phyloP scores from a whole-genome alignment of 23 tunicate species.

The Ascidia mentula region DNA sequence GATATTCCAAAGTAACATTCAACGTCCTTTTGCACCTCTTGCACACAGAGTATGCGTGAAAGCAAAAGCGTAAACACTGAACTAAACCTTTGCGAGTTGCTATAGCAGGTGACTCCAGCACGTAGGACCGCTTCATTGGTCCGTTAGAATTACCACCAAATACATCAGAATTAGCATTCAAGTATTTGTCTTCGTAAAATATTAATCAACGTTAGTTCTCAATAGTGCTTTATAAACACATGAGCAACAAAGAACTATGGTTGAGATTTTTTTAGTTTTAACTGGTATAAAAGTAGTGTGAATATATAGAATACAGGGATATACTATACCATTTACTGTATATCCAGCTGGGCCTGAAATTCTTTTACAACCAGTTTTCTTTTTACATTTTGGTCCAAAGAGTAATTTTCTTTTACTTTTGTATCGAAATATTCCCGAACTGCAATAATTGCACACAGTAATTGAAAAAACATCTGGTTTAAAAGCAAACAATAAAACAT shows the following conservation, averaged over 20 bases:
- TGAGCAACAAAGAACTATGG: no score
- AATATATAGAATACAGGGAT: no score
- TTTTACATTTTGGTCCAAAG: background rate
- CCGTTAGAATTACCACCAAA: background rate
- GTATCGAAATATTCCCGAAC: background rate
- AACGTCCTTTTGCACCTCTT: background rate
- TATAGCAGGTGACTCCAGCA: slow-evolving; percentile 29
- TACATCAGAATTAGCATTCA: slow-evolving; percentile 31
- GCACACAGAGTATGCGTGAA: slow-evolving; percentile 44
- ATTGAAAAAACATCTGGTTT: no score
- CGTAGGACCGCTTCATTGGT: background rate
- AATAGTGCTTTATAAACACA: no score
- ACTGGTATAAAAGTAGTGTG: no score
- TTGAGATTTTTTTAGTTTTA: no score
- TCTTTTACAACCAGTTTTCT: background rate
- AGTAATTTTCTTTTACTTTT: background rate
- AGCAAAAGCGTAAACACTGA: slow-evolving; percentile 78
- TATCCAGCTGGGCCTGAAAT: background rate
- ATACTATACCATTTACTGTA: background rate
- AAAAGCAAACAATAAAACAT: no score
- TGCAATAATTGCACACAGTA: background rate
- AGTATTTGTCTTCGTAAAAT: slow-evolving; percentile 22
- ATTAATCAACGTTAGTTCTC: no score
- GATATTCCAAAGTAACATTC: background rate
- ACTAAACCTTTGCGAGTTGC: slow-evolving; percentile 19